A percentile compares a stretch with the other conserved stretches of the same genome.
These are phyloP conservation scores for Hypanus sabinus DNA, from an alignment of 2,113 vertebrate species.

Conservation along the genomic window DNA sequence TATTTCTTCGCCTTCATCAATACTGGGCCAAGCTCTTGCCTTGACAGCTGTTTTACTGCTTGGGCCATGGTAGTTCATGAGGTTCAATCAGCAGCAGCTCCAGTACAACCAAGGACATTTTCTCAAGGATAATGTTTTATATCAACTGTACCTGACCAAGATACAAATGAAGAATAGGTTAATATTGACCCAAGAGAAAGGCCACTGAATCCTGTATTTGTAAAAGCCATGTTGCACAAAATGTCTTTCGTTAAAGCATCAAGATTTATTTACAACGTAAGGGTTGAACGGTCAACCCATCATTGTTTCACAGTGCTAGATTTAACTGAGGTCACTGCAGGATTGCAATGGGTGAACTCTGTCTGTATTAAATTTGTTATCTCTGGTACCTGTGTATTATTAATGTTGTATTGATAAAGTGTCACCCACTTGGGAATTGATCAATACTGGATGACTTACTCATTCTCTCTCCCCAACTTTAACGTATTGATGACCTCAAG, in stretches of 20 bases:
- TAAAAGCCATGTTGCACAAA: neutral
- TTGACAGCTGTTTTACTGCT: neutral
- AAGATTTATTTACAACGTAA: neutral
- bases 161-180: neutral
- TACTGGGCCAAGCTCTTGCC: neutral
- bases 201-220: neutral
- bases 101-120: neutral
- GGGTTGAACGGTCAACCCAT: neutral
- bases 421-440: slow-evolving; percentile 35
- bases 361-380: slow-evolving; percentile 35
- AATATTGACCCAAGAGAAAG: neutral
- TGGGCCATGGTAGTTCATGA: neutral
- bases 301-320: slow-evolving; percentile 19
- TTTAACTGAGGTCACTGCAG: slow-evolving; percentile 31
- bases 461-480: slow-evolving; percentile 32
- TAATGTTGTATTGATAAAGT: slow-evolving; percentile 37
- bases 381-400: slow-evolving; percentile 36
- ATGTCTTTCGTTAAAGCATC: neutral
- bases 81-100: neutral
- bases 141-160: too few relatives aligned
- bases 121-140: too few relatives aligned
- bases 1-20: neutral
- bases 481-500: slow-evolving; percentile 36
- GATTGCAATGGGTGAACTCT: slow-evolving; percentile 9
- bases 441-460: slow-evolving; percentile 38